Base-by-base conservation (phyloP, 2,113 vertebrate species). In the Ptilorrhoa leucosticta region DNA sequence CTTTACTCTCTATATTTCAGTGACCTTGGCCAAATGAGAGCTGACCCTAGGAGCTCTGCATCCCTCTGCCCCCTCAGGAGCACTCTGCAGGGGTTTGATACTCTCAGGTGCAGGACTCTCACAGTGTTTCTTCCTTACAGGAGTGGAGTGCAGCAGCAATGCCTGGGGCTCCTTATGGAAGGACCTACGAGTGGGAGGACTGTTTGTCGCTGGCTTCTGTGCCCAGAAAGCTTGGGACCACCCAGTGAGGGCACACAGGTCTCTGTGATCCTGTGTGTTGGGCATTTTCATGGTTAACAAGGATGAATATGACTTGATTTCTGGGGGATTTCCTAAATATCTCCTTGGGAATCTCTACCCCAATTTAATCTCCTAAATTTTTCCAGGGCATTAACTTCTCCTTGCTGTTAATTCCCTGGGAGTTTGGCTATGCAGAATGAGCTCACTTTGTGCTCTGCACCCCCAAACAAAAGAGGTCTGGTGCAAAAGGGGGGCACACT, bases 361-460 rank as follows among this genome's bases (percentile, higher is more conserved):
- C 30, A 28, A 18, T 15, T 30, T 65, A 37, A 82, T 20, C 48
- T 37, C 53, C 18, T 19, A 8, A 6, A 44, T 8, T 27, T 57
- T 77, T 44, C 35, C 83, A 71, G 26, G 23, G n/a, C 1, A 4
- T 33, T 33, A 77, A 23, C 22, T 42, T 54, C 30, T 68, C 26
- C 53, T 37, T 65, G 51, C 10, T 33, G 53, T 73, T 78, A 37
- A 40, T 73, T 51, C 83, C 86, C 81, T 21, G 33, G 92, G 84
- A 93, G 85, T 57, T 11, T 26, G 60, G 39, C 79, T 24, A 45
- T 79, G 91, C 85, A 76, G 94, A 63, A 72, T 11, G 70, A 94
- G 80, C 93, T 89, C 18, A 3, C 70, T 51, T 48, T 50, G 69
- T 61, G 64, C 75, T 82, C 45, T n/a, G 71, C 61, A 65, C 24